phyloP scores from a whole-genome alignment of 2,113 vertebrate genomes.

The Prochilodus magdalenae region DNA sequence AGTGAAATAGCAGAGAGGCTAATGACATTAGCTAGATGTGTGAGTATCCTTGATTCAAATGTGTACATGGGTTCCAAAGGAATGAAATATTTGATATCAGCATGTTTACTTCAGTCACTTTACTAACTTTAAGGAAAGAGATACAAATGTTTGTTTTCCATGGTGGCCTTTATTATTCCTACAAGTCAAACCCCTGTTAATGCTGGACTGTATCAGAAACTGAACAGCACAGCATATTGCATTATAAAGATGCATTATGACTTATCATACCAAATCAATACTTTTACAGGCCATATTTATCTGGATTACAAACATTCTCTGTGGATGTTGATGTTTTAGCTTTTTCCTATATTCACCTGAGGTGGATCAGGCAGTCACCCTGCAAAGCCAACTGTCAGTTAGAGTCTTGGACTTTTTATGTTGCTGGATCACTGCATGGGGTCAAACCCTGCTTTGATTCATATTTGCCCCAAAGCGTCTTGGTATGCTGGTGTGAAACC shows the following conservation, averaged over 20 bases:
- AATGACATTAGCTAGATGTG: slow-evolving; percentile 32
- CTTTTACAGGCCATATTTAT: background rate
- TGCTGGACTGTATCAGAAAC: too few species aligned
- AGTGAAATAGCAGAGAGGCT: slow-evolving; percentile 40
- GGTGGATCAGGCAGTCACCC: slow-evolving; percentile 7
- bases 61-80: too few species aligned
- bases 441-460: slow-evolving; percentile 22
- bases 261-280: background rate
- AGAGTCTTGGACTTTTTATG: slow-evolving; percentile 23
- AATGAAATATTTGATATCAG: too few species aligned
- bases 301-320: background rate
- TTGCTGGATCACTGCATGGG: slow-evolving; percentile 18
- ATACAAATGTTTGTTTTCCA: too few species aligned
- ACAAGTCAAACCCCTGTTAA: too few species aligned
- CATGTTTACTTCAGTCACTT: too few species aligned
- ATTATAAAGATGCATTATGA: too few species aligned
- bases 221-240: too few species aligned
- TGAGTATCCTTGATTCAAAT: background rate
- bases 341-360: background rate
- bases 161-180: too few species aligned
- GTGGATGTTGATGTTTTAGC: background rate
- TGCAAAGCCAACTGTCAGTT: slow-evolving; percentile 35
- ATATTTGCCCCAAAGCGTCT: slow-evolving; percentile 41
- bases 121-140: too few species aligned
- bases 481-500: slow-evolving; percentile 29